phyloP scores from a whole-genome alignment of 2,113 vertebrate species.

The Thamnaconus septentrionalis region DNA sequence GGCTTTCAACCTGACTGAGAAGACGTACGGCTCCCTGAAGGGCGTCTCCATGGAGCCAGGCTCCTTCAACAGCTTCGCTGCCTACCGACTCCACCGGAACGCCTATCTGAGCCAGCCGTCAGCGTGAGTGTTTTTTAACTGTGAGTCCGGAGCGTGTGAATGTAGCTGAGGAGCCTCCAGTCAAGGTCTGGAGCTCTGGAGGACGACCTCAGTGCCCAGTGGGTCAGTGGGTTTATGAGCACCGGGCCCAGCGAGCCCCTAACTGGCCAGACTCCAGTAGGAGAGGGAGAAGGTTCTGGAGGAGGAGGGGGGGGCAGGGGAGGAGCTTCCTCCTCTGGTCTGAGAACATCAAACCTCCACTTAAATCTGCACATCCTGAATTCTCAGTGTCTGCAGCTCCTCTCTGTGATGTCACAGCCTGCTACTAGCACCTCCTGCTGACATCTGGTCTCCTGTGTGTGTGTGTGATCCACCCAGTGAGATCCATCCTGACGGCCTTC shows the following conservation, averaged over 20 bases:
- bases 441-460: neutral
- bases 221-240: constrained; percentile 35
- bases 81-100: constrained; percentile 91
- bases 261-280: too few relatives aligned
- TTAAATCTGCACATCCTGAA: too few relatives aligned
- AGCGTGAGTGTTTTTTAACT: constrained; percentile 74
- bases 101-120: constrained; percentile 88
- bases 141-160: neutral
- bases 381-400: neutral
- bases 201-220: constrained; percentile 4
- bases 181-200: too few relatives aligned
- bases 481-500: constrained; percentile 90
- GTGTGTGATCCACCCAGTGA: constrained; percentile 74
- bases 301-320: neutral
- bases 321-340: constrained; percentile 2
- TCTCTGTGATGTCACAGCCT: too few relatives aligned
- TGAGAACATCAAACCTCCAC: neutral
- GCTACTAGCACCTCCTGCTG: too few relatives aligned
- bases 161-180: too few relatives aligned
- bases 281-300: too few relatives aligned
- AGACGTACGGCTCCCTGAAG: constrained; percentile 83
- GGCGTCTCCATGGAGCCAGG: constrained; percentile 94
- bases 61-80: constrained; percentile 89
- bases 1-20: constrained; percentile 94
- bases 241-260: neutral